These are phyloP conservation scores for Nephrocerus scutellatus DNA, from an alignment of 2,888 invertebrate genomes.

Conservation along the genomic window DNA sequence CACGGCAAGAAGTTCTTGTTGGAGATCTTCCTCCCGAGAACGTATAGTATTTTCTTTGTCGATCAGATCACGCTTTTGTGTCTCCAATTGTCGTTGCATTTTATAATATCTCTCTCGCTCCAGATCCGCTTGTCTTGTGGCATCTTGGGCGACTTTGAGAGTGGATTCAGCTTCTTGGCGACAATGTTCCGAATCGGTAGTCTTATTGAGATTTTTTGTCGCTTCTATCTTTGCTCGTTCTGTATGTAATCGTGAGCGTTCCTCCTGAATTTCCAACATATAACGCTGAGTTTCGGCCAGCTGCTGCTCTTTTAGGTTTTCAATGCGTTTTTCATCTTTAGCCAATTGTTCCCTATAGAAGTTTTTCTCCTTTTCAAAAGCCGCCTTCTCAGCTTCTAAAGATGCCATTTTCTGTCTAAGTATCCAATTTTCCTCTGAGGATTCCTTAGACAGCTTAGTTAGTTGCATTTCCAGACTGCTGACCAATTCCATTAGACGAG, in stretches of 20 bases:
- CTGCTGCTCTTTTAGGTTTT: conserved; percentile 40
- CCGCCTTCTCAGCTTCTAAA: conserved; percentile 40
- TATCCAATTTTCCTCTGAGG: conserved; percentile 46
- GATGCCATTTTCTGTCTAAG: conserved; percentile 41
- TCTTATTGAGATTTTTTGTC: conserved; percentile 32
- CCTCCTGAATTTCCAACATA: conserved; percentile 38
- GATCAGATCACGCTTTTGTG: conserved; percentile 37
- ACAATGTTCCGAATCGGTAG: conserved; percentile 29
- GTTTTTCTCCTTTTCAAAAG: conserved; percentile 43
- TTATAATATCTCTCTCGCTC: conserved; percentile 42
- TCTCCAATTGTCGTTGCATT: conserved; percentile 40
- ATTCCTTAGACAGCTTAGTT: conserved; percentile 36
- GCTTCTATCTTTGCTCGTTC: conserved; percentile 41
- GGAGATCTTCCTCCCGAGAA: conserved; percentile 40
- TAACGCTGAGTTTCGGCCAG: conserved; percentile 36
- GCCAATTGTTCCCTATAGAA: conserved; percentile 39
- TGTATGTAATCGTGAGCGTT: conserved; percentile 32
- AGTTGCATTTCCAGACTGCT: conserved; percentile 42
- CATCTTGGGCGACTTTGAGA: conserved; percentile 43
- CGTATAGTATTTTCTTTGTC: conserved; percentile 39
- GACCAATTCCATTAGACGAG: conserved; percentile 42
- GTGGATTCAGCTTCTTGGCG: conserved; percentile 41
- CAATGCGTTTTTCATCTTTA: conserved; percentile 42
- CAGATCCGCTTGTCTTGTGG: conserved; percentile 40
- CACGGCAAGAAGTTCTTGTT: conserved; percentile 31